phyloP scores from a whole-genome alignment of 2,797 vertebrate genomes.

The Euphonia xanthogaster region DNA sequence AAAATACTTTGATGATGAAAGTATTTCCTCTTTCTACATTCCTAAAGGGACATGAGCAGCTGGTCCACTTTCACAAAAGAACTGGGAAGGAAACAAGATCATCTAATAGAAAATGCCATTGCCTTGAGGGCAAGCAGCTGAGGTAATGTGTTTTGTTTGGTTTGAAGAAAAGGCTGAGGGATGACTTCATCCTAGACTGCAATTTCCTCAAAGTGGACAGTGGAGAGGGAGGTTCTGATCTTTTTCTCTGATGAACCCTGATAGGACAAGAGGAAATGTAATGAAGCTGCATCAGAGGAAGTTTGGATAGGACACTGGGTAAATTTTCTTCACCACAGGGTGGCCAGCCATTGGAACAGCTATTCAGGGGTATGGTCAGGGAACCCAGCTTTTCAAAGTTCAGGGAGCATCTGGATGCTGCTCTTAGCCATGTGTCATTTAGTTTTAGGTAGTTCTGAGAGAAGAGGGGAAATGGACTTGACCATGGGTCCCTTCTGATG shows the following conservation, averaged over 20 bases:
- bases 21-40: background rate
- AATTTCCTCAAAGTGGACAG: background rate
- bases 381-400: background rate
- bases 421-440: background rate
- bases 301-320: background rate
- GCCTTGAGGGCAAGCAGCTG: background rate
- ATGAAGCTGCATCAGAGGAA: accelerated
- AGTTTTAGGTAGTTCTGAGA: background rate
- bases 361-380: accelerated
- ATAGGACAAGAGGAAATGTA: background rate
- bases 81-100: background rate
- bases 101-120: background rate
- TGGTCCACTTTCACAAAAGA: background rate
- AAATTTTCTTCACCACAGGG: background rate
- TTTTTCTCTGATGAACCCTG: background rate
- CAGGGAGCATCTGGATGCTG: accelerated
- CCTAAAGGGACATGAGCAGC: background rate
- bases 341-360: background rate
- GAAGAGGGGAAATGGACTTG: background rate
- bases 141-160: background rate
- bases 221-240: accelerated
- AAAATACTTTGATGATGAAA: background rate
- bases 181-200: background rate
- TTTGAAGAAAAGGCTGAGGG: background rate
- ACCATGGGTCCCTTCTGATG: background rate